Conservation (phyloP, 53 echinoderm and acorn worm genomes). For the Hippasteria phrygiana region DNA sequence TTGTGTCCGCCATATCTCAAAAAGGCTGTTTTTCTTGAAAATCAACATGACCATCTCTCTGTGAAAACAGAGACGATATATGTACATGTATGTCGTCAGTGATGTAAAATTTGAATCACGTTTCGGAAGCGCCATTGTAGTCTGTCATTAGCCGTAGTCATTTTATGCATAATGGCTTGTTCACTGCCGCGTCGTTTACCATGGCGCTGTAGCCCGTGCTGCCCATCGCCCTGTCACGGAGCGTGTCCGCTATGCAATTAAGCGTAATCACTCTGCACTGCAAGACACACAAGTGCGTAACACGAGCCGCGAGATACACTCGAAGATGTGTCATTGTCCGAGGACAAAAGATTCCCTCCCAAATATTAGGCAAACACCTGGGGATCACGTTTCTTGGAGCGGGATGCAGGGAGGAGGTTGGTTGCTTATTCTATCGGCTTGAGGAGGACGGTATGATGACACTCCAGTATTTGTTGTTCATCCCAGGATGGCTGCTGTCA, state of each 20-base stretch:
- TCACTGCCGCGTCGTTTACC: slow-evolving; percentile 4
- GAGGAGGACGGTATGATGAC: neutral
- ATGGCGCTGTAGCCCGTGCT: neutral
- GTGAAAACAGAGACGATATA: no score
- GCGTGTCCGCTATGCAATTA: slow-evolving; percentile 47
- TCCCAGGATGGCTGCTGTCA: neutral
- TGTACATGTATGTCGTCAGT: no score
- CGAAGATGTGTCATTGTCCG: slow-evolving; percentile 64
- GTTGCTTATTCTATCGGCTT: neutral
- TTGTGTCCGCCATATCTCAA: no score
- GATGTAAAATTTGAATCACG: slow-evolving; percentile 10
- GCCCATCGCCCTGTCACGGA: slow-evolving; percentile 10
- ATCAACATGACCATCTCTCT: no score
- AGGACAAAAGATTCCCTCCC: slow-evolving; percentile 46
- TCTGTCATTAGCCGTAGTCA: neutral
- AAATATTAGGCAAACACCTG: slow-evolving; percentile 59
- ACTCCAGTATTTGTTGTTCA: neutral
- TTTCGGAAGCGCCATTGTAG: neutral
- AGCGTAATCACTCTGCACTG: slow-evolving; percentile 46
- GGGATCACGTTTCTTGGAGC: slow-evolving; percentile 44
- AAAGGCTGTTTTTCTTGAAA: no score
- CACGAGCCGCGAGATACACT: slow-evolving; percentile 54
- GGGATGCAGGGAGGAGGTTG: neutral
- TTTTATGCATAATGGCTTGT: slow-evolving; percentile 46
- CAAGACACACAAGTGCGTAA: slow-evolving; percentile 56